Percentiles rank a stretch among this genome's conserved stretches.
phyloP scores from a whole-genome alignment of 1,140 invertebrate species.

The Eriocheir sinensis region DNA sequence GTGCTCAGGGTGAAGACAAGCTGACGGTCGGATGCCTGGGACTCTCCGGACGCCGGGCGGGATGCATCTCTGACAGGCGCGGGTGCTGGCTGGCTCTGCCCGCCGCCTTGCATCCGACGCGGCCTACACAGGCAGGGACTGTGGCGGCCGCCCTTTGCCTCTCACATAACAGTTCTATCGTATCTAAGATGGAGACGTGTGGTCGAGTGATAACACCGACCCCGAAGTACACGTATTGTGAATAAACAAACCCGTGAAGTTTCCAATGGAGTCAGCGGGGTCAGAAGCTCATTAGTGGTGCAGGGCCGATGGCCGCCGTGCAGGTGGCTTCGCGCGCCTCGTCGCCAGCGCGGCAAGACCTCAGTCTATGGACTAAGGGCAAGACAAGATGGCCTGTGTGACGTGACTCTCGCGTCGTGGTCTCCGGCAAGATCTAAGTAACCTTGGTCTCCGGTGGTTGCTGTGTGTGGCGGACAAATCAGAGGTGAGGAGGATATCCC shows the following conservation, averaged over 20 bases:
- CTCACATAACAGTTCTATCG: neutral
- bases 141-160: neutral
- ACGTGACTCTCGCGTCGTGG: neutral
- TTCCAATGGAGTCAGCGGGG: neutral
- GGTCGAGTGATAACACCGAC: neutral
- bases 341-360: too few species aligned
- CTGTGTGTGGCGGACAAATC: neutral
- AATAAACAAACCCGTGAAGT: neutral
- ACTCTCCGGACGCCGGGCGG: neutral
- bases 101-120: neutral
- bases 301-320: neutral
- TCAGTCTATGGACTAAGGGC: too few species aligned
- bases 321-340: neutral
- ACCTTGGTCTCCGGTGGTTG: neutral
- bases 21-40: neutral
- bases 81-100: neutral
- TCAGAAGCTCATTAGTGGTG: neutral
- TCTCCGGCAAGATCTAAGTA: too few species aligned
- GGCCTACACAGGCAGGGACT: neutral
- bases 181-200: neutral
- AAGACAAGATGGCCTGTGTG: neutral
- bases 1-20: neutral
- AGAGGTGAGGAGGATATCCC: neutral
- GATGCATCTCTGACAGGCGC: neutral
- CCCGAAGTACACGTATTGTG: neutral